phyloP scores from a whole-genome alignment of 37 sponge, comb jelly and placozoan species.

The Dysidea cf. avara region DNA sequence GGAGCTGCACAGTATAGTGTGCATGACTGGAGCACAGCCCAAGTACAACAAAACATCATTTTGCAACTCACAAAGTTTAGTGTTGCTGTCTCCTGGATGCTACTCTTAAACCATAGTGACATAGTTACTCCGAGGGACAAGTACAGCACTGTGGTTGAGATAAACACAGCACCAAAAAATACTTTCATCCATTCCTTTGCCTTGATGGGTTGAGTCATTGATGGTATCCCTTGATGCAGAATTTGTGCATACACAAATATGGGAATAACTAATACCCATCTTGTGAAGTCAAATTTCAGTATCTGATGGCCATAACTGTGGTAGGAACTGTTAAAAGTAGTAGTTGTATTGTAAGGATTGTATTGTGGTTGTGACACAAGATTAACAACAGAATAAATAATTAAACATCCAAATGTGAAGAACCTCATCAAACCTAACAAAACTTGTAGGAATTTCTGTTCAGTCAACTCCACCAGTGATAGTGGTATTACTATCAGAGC shows the following conservation, averaged over 20 bases:
- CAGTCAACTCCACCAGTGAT: no score
- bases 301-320: no score
- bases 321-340: no score
- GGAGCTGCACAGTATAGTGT: no score
- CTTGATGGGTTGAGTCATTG: slow-evolving; percentile 69
- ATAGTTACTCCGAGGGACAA: slow-evolving; percentile 66
- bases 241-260: slow-evolving; percentile 78
- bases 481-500: slow-evolving; percentile 63
- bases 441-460: no score
- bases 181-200: slow-evolving; percentile 54
- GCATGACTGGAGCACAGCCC: no score
- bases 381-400: slow-evolving; percentile 57
- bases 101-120: slow-evolving; percentile 63
- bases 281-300: slow-evolving; percentile 41
- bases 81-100: slow-evolving; percentile 69
- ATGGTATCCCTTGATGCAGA: slow-evolving; percentile 79
- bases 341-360: no score
- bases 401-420: slow-evolving; percentile 61
- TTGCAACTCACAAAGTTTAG: slow-evolving; percentile 73
- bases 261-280: slow-evolving; percentile 74
- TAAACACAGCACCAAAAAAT: slow-evolving; percentile 50
- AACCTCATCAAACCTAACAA: no score
- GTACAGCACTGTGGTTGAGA: slow-evolving; percentile 52
- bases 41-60: no score
- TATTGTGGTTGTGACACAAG: slow-evolving; percentile 8